Percentiles rank a stretch among this genome's conserved stretches.
Conservation (phyloP, 2,113 vertebrate species). For the Empidonax alnorum region DNA sequence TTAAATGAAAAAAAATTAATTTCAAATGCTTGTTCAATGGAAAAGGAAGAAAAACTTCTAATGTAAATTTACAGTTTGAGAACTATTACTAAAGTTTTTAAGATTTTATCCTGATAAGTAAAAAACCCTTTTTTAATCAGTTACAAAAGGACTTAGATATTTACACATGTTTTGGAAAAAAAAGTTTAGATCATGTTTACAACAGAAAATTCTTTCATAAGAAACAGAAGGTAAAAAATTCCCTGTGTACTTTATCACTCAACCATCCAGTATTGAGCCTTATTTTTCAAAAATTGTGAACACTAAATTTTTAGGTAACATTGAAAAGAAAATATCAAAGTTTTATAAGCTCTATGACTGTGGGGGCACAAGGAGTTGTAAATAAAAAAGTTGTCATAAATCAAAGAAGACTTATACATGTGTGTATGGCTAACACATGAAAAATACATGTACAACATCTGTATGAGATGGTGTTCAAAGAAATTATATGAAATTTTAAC, state of each 20-base stretch:
- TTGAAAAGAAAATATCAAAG: not conserved
- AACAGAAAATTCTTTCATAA: not conserved
- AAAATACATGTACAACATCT: not conserved
- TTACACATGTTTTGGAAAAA: not conserved
- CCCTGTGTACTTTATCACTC: not conserved
- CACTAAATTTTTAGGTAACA: not conserved
- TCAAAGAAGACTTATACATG: no score
- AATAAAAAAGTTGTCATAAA: not conserved
- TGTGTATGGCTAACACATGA: not conserved
- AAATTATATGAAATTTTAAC: not conserved
- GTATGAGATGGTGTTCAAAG: not conserved
- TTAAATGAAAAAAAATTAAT: not conserved
- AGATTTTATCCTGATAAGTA: not conserved
- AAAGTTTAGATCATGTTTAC: not conserved
- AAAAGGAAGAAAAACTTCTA: not conserved
- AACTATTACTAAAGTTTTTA: not conserved
- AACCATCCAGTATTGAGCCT: not conserved
- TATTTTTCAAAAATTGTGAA: not conserved
- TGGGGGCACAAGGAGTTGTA: not conserved
- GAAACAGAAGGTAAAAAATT: not conserved
- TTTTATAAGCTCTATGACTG: not conserved
- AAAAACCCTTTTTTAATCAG: not conserved
- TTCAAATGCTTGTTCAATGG: not conserved
- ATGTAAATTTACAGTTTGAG: not conserved
- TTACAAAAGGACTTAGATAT: not conserved